Evolutionary conservation across 2,797 vertebrate species (phyloP).

Genomic region (Typhlichthys eigenmanni): DNA sequence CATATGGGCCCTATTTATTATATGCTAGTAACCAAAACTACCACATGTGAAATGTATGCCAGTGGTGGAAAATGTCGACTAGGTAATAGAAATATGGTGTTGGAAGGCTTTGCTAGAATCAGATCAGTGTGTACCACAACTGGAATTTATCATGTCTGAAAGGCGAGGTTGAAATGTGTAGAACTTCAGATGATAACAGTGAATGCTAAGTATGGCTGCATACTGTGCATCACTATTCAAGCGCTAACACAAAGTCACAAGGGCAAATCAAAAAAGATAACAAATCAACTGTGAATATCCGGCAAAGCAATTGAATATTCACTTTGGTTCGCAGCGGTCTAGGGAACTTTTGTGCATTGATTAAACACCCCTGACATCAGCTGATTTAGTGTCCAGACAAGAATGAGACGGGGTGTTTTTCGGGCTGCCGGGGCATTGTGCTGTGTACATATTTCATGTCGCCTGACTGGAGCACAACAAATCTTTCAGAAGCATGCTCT

Average conservation of each 20-base stretch:
- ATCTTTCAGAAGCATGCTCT: conserved; percentile 42
- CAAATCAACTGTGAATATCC: conserved; percentile 1
- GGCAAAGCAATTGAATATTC: conserved; percentile 13
- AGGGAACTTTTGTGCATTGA: conserved; percentile 3
- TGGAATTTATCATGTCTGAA: no score
- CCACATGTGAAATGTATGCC: not conserved
- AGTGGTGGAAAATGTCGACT: not conserved
- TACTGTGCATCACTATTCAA: no score
- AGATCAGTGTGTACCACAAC: no score
- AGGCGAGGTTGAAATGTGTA: no score
- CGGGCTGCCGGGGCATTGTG: conserved; percentile 41
- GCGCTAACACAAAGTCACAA: not conserved
- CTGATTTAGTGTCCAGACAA: conserved; percentile 17
- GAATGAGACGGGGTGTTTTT: conserved; percentile 28
- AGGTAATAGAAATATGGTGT: no score
- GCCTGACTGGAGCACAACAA: conserved; percentile 59
- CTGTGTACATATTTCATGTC: conserved; percentile 37
- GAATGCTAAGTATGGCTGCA: no score
- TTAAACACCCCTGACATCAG: conserved; percentile 18
- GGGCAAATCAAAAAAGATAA: not conserved
- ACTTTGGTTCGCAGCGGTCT: conserved; percentile 7
- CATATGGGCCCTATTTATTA: conserved; percentile 38
- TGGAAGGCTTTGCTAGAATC: no score
- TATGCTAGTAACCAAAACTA: no score
- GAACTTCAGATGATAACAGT: no score